Base-by-base conservation (phyloP, 2,888 invertebrate species). In the Eucera pruinosa region DNA sequence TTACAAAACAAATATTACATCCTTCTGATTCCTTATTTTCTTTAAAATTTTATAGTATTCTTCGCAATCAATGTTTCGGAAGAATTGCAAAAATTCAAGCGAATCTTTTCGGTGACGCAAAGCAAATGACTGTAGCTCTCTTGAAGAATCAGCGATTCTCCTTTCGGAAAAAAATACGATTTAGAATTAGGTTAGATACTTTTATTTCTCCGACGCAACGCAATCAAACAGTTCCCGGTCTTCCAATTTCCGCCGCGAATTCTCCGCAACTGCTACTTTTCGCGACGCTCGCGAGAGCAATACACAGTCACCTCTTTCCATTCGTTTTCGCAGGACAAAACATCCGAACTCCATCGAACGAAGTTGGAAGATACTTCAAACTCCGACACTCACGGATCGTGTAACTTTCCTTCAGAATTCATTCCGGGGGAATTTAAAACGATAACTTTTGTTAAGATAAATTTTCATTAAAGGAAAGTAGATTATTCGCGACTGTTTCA, bases 281-380 rank as follows among this genome's bases (percentile, higher is more conserved):
- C 47, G 39, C 25, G 18, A 62, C n/a, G 30, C 55, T 20, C 62
- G 27, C 23, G 30, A 45, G 39, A 48, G 7, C 72, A 43, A 71
- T 50, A 15, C 33, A 6, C 2, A 33, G 18, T 23, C 5, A 18
- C 20, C 33, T 36, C 60, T 43, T 41, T 15, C 57, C 18, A 15
- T 62, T 48, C 41, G 33, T 11, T 27, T 72, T 50, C 62, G 43
- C 55, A 57, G 72, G 72, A 62, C 72, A 25, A 62, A 50, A 57
- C 55, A 23, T 36, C 48, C 9, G 23, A 62, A 71, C 73, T 62
- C 57, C 41, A 57, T 71, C 27, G 72, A n/a, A 55, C 27, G 18
- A 43, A 52, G 23, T 70, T 64, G 33, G 11, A 39, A 47, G 7
- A 4, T n/a, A n/a, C n/a, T n/a, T 15, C 5, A 33, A 18, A 36